Percentiles rank a stretch among this genome's conserved stretches.
Evolutionary conservation across 1,140 invertebrate species (phyloP).

Genomic region (Lordiphosa clarofinis): DNA sequence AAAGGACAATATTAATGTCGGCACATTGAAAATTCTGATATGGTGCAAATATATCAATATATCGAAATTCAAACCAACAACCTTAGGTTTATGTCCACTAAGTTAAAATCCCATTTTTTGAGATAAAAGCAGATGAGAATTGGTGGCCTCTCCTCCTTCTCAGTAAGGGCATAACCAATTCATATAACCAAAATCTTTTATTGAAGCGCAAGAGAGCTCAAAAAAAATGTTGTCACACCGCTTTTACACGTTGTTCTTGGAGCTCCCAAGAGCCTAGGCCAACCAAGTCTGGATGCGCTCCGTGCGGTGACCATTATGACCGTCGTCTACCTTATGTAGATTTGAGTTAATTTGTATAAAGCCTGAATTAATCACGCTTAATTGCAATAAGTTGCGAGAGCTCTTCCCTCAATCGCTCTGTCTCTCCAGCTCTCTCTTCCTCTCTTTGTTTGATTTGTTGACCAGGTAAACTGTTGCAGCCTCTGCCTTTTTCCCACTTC

Average conservation of each 20-base stretch:
- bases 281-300: constrained; percentile 31
- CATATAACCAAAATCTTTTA: too few species aligned
- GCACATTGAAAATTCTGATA: too few species aligned
- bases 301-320: constrained; percentile 23
- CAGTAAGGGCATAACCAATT: neutral
- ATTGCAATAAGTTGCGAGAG: constrained; percentile 62
- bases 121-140: too few species aligned
- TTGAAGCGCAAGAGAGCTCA: too few species aligned
- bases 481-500: constrained; percentile 49
- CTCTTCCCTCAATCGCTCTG: neutral
- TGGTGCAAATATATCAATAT: too few species aligned
- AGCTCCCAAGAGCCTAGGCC: constrained; percentile 24
- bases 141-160: neutral
- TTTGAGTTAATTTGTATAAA: constrained; percentile 76
- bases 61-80: too few species aligned
- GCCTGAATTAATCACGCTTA: constrained; percentile 75
- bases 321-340: constrained; percentile 32
- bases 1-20: too few species aligned
- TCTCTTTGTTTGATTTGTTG: constrained; percentile 69
- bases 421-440: constrained; percentile 2
- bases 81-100: too few species aligned
- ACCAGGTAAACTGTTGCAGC: constrained; percentile 74
- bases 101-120: too few species aligned
- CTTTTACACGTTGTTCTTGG: constrained; percentile 45
- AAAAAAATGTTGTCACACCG: constrained; percentile 68